phyloP scores from a whole-genome alignment of 2,113 vertebrate genomes.

The Mastomys natalensis region DNA sequence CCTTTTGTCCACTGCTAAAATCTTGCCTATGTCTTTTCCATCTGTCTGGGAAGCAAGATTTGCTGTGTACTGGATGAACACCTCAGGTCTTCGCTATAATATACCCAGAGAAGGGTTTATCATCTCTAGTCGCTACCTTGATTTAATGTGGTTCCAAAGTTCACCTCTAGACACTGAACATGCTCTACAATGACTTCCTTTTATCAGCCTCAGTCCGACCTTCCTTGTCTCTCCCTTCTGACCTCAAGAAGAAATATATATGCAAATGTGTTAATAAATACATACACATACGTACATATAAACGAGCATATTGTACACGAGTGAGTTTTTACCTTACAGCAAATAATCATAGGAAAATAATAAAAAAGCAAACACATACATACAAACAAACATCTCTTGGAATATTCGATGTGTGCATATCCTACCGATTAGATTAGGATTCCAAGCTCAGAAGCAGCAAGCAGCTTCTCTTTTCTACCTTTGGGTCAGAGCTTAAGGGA shows the following conservation, averaged over 20 bases:
- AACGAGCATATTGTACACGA: background rate
- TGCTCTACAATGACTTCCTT: constrained; percentile 60
- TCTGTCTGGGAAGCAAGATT: constrained; percentile 12
- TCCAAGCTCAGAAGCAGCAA: background rate
- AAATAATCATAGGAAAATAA: constrained; percentile 30
- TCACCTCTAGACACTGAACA: constrained; percentile 70
- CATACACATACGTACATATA: background rate
- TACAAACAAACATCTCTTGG: background rate
- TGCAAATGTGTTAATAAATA: background rate
- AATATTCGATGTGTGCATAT: constrained; percentile 22
- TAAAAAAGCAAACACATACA: constrained; percentile 11
- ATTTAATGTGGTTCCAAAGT: constrained; percentile 78
- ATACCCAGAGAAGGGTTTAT: background rate
- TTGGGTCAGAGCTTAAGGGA: constrained; percentile 52
- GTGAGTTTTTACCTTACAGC: constrained; percentile 8
- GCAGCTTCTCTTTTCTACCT: constrained; percentile 60
- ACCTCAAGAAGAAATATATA: background rate
- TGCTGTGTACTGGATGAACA: background rate
- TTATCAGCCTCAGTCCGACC: constrained; percentile 51
- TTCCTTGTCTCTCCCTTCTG: background rate
- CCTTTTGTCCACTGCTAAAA: constrained; percentile 53
- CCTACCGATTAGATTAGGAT: background rate
- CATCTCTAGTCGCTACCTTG: constrained; percentile 17
- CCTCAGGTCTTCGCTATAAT: constrained; percentile 33
- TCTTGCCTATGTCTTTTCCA: constrained; percentile 20